phyloP scores from a whole-genome alignment of 2,888 invertebrate genomes.

The Carabus problematicus region DNA sequence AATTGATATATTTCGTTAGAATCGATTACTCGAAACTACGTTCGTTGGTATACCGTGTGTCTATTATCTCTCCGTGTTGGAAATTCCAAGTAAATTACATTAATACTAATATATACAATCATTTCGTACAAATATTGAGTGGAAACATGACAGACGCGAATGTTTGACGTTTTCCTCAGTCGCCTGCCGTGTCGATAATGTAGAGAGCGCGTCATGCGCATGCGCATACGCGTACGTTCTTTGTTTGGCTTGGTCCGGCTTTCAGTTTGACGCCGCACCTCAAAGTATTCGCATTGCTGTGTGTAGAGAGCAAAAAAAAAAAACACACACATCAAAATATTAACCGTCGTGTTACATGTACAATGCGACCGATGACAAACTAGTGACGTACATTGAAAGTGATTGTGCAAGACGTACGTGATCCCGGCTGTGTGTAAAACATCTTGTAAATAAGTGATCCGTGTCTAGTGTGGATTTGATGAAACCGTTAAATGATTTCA shows the following conservation, averaged over 20 bases:
- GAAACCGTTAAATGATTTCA: constrained; percentile 74
- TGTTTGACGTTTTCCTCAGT: constrained; percentile 57
- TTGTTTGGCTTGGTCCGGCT: constrained; percentile 48
- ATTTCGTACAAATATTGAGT: too few species aligned
- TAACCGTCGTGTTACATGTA: background rate
- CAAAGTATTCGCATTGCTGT: constrained; percentile 12
- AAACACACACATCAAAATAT: background rate
- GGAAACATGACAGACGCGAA: too few species aligned
- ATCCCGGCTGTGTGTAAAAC: constrained; percentile 1
- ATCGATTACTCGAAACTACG: too few species aligned
- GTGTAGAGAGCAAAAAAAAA: background rate
- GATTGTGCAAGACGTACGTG: constrained; percentile 24
- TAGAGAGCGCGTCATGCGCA: constrained; percentile 25
- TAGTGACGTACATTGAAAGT: constrained; percentile 24
- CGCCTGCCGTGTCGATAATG: constrained; percentile 29
- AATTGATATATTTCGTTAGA: too few species aligned
- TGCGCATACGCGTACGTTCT: constrained; percentile 44
- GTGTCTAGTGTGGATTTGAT: constrained; percentile 55
- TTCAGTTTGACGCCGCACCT: constrained; percentile 54
- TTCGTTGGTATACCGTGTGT: too few species aligned
- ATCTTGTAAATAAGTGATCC: constrained; percentile 28
- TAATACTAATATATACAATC: too few species aligned
- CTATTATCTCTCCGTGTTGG: too few species aligned
- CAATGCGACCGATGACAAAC: constrained; percentile 27
- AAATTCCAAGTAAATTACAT: too few species aligned